Evolutionary conservation across 1,140 invertebrate species (phyloP).

Genomic region (Teleogryllus occipitalis): DNA sequence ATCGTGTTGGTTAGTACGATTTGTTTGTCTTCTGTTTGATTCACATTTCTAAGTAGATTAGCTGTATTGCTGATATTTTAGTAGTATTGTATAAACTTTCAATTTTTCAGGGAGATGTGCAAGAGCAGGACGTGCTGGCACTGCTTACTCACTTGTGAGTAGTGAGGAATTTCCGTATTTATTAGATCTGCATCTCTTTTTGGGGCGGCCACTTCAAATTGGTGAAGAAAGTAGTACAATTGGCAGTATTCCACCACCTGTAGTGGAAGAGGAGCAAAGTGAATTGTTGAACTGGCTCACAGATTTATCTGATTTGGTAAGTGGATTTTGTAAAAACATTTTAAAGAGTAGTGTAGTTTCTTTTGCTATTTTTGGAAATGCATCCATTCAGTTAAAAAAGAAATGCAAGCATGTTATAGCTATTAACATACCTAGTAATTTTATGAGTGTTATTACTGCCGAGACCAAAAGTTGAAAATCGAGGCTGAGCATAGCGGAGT

Average conservation of each 20-base stretch:
- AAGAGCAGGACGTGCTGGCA: conserved; percentile 82
- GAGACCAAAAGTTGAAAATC: too few species aligned
- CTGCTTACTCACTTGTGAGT: conserved; percentile 79
- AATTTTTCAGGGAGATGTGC: conserved; percentile 77
- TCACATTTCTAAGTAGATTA: not conserved
- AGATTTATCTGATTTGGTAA: conserved; percentile 63
- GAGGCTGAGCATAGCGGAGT: too few species aligned
- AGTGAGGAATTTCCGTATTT: conserved; percentile 88
- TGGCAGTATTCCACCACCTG: conserved; percentile 70
- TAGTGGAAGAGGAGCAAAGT: conserved; percentile 78
- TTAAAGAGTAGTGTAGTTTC: too few species aligned
- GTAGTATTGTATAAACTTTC: not conserved
- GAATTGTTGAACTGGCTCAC: conserved; percentile 69
- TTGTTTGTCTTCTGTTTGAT: not conserved
- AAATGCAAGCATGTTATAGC: too few species aligned
- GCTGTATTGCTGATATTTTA: not conserved
- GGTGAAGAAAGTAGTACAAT: conserved; percentile 46
- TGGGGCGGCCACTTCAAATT: conserved; percentile 62
- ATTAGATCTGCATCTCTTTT: conserved; percentile 88
- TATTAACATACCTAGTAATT: too few species aligned
- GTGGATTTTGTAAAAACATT: conserved; percentile 25
- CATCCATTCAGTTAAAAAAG: too few species aligned
- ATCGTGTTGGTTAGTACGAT: conserved; percentile 81
- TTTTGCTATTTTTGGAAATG: too few species aligned
- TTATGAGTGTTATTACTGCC: too few species aligned